These are phyloP conservation scores for Sapayoa aenigma DNA, from an alignment of 2,113 vertebrate genomes.

Conservation along the genomic window DNA sequence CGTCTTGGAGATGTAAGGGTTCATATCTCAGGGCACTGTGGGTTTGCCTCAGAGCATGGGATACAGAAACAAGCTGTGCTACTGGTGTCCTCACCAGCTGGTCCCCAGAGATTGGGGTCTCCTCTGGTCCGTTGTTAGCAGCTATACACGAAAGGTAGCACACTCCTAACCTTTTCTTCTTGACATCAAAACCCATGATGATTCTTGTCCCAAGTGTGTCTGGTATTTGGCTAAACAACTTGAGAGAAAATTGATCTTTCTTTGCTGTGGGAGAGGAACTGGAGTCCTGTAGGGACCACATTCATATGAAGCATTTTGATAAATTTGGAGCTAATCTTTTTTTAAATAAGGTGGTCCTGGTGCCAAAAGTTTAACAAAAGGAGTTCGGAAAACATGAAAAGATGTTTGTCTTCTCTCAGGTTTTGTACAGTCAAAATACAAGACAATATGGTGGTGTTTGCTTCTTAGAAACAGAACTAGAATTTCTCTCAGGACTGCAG, in stretches of 20 bases:
- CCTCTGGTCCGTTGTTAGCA: background rate
- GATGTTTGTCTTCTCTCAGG: background rate
- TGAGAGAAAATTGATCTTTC: background rate
- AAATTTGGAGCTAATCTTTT: background rate
- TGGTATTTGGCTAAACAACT: background rate
- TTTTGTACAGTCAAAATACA: background rate
- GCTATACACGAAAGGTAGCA: background rate
- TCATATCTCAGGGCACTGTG: background rate
- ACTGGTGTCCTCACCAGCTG: background rate
- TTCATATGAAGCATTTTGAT: background rate
- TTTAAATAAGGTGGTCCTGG: background rate
- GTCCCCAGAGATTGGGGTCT: background rate
- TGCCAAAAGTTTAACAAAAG: background rate
- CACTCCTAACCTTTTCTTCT: background rate
- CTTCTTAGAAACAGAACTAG: background rate
- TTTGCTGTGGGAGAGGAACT: background rate
- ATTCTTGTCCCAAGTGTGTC: background rate
- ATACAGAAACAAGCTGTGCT: background rate
- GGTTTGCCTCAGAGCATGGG: background rate
- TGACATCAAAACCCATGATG: background rate
- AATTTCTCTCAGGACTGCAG: background rate
- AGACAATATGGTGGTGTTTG: background rate
- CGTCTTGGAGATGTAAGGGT: slow-evolving; percentile 93
- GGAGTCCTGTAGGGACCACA: background rate
- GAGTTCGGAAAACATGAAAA: background rate